phyloP scores from a whole-genome alignment of 53 echinoderm and acorn worm species.

The Antedon mediterranea region DNA sequence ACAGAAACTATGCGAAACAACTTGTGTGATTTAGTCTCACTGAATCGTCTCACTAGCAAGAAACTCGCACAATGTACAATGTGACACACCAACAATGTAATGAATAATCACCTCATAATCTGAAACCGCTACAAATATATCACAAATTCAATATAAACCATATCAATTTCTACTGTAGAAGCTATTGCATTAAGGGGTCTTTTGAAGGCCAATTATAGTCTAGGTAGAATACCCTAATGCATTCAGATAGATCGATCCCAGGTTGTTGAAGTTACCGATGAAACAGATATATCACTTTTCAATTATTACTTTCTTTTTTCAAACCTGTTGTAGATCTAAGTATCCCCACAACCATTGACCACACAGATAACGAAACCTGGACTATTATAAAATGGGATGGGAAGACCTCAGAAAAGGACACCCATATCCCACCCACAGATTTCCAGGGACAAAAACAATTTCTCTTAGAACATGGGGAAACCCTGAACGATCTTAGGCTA shows the following conservation, averaged over 20 bases:
- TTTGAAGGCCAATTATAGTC: neutral
- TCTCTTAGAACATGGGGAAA: constrained; percentile 3
- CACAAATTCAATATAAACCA: no score
- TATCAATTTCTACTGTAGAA: no score
- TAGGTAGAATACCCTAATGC: neutral
- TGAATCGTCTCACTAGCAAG: no score
- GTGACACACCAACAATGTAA: no score
- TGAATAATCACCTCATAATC: no score
- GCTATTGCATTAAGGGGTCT: neutral
- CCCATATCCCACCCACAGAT: no score
- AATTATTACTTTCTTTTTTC: neutral
- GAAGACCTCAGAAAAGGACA: neutral
- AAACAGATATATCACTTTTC: neutral
- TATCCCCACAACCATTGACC: neutral
- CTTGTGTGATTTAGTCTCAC: no score
- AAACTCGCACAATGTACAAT: no score
- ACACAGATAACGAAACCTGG: neutral
- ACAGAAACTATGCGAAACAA: no score
- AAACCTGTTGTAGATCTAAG: neutral
- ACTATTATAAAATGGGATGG: neutral
- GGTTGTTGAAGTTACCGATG: neutral
- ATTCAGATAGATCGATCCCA: neutral
- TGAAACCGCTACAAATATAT: no score
- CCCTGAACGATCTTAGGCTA: constrained; percentile 6
- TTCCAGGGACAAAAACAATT: neutral